Base-by-base conservation (phyloP, 1,140 invertebrate genomes). In the Eufriesea mexicana region DNA sequence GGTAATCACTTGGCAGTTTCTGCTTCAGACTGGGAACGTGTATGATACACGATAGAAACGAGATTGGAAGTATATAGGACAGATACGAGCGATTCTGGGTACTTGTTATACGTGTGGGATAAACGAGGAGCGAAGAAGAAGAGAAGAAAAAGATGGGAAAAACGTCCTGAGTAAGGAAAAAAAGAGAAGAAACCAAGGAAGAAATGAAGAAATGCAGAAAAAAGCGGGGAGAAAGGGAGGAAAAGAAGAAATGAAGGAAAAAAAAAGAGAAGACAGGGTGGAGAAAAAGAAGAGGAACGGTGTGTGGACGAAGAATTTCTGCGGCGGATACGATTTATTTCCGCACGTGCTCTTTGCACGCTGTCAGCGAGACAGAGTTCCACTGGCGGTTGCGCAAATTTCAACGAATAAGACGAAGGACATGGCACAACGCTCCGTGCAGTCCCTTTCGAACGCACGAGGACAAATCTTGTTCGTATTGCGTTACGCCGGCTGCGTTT, bases 331-430 rank as follows among this genome's bases (percentile, higher is more conserved):
- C 54, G 45, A 68, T 51, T 79, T 59, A 86, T 86, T 86, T 87
- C 70, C 82, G 72, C 85, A 64, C 76, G 55, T 76, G 73, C 68
- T 74, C 45, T 35, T 59, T 42, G 62, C 54, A 49, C 51, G 45
- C 59, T 85, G 45, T 85, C 78, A 80, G 25, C 35, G n/a, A 35
- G 35, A 73, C 84, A 64, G 73, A 73, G 55, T 70, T 55, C 68
- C 47, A 51, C 61, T 55, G 35, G 42, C 68, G 42, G 42, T 88
- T 88, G 86, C 87, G 84, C 64, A 89, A 89, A 89, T 80, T 89
- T 88, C 86, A 88, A 89, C 84, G 84, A 89, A 89, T 89, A 79
- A 76, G 84, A 88, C 86, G 87, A 89, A 89, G 86, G 87, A 89
- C 86, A 55, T 62, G 83, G 71, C 55, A 70, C 59, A 74, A 75